These are phyloP conservation scores for Lepus americanus DNA, from an alignment of 2,113 vertebrate genomes.

Conservation along the genomic window DNA sequence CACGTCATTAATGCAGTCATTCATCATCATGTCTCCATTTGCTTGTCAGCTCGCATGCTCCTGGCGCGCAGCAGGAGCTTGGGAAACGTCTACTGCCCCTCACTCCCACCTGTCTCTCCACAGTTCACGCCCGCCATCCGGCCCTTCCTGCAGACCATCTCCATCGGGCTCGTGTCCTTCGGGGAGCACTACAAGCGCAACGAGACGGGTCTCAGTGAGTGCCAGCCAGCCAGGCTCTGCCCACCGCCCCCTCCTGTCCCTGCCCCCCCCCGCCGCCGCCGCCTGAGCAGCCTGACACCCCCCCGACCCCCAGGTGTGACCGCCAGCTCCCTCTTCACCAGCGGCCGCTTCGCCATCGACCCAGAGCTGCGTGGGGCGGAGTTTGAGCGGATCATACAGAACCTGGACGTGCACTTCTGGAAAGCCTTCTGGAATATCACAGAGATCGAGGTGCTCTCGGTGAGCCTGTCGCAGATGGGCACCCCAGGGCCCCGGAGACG, in stretches of 20 bases:
- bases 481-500: background rate
- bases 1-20: background rate
- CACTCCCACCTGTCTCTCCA: background rate
- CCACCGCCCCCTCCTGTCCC: slow-evolving; percentile 16
- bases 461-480: slow-evolving; percentile 76
- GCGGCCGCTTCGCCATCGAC: slow-evolving; percentile 94
- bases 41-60: background rate
- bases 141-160: slow-evolving; percentile 94
- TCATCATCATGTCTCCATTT: background rate
- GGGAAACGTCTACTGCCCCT: background rate
- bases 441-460: slow-evolving; percentile 93
- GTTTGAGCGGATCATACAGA: slow-evolving; percentile 94
- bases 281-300: background rate
- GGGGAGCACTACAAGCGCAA: slow-evolving; percentile 95
- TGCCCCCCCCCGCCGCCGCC: slow-evolving; percentile 3
- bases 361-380: slow-evolving; percentile 93
- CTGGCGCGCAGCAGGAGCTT: background rate
- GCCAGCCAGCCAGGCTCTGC: background rate
- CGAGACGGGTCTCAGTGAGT: slow-evolving; percentile 92
- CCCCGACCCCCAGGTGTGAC: slow-evolving; percentile 88
- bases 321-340: slow-evolving; percentile 94
- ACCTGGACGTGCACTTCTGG: slow-evolving; percentile 95
- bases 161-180: slow-evolving; percentile 94
- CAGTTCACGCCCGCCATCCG: slow-evolving; percentile 95
- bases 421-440: slow-evolving; percentile 96